A percentile compares a stretch with the other conserved stretches of the same genome.
Conservation (phyloP, 2,113 vertebrate species). For the Hemichromis elongatus region DNA sequence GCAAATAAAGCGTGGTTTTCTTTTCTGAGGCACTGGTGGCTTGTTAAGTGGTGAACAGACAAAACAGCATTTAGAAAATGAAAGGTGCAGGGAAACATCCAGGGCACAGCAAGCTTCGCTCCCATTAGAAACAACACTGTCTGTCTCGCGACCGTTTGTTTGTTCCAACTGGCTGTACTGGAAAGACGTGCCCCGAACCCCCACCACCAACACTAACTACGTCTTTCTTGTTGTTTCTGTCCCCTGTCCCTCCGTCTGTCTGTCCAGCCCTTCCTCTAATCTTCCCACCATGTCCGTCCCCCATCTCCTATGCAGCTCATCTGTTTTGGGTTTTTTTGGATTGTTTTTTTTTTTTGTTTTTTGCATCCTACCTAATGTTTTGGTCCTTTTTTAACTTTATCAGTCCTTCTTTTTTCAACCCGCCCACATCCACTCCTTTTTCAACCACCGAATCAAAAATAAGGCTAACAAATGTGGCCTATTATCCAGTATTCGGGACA, state of each 20-base stretch:
- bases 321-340: conserved; percentile 17
- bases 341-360: neutral
- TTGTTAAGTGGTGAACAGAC: conserved; percentile 73
- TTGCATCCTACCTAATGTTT: conserved; percentile 25
- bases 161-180: conserved; percentile 54
- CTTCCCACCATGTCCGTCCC: conserved; percentile 29
- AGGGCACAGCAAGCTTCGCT: conserved; percentile 60
- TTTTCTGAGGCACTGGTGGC: conserved; percentile 64
- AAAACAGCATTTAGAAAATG: conserved; percentile 72
- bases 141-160: conserved; percentile 44
- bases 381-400: conserved; percentile 21
- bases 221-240: conserved; percentile 35
- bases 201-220: conserved; percentile 51
- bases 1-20: conserved; percentile 64
- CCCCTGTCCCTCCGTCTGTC: conserved; percentile 24
- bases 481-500: conserved; percentile 14
- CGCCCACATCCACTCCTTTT: neutral
- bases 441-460: conserved; percentile 46
- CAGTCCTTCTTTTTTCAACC: conserved; percentile 8
- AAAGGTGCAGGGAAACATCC: conserved; percentile 68
- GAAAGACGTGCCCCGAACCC: conserved; percentile 62
- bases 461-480: conserved; percentile 59
- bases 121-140: conserved; percentile 64
- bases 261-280: conserved; percentile 50
- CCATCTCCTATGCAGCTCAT: conserved; percentile 13